Conservation (phyloP, 2,113 vertebrate species). For the Grammomys dolichurus region DNA sequence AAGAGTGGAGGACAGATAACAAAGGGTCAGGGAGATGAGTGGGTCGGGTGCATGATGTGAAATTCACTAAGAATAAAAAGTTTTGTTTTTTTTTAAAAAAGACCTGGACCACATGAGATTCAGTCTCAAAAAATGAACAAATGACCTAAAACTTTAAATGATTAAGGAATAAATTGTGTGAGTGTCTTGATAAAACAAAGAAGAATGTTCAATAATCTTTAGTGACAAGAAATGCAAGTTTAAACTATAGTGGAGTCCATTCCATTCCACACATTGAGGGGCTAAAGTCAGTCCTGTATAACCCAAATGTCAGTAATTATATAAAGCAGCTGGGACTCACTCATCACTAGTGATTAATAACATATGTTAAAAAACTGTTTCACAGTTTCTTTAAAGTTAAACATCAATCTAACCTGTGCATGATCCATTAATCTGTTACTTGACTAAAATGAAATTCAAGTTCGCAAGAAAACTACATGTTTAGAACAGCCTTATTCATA, state of each 20-base stretch:
- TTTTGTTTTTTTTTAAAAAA: neutral
- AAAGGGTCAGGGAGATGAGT: neutral
- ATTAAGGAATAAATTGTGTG: neutral
- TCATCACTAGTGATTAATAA: neutral
- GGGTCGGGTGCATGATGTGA: neutral
- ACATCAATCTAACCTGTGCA: slow-evolving; percentile 12
- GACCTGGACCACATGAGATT: neutral
- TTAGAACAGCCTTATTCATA: slow-evolving; percentile 31
- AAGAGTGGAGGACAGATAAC: neutral
- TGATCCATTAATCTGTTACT: slow-evolving; percentile 15
- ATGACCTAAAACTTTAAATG: slow-evolving; percentile 10
- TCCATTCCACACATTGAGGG: neutral
- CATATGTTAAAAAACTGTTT: neutral
- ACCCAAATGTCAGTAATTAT: neutral
- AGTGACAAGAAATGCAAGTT: slow-evolving; percentile 30
- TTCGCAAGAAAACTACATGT: slow-evolving; percentile 30
- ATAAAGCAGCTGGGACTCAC: neutral
- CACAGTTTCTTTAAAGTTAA: slow-evolving; percentile 7
- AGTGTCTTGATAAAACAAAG: neutral
- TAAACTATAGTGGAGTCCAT: neutral
- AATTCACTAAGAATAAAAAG: neutral
- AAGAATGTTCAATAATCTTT: neutral
- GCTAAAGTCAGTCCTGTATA: neutral
- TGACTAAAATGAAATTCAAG: slow-evolving; percentile 29
- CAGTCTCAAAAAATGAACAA: neutral